Evolutionary conservation across 2,113 vertebrate species (phyloP), one percentile per base, ranked within the genome.

Genomic region (Procavia capensis): DNA sequence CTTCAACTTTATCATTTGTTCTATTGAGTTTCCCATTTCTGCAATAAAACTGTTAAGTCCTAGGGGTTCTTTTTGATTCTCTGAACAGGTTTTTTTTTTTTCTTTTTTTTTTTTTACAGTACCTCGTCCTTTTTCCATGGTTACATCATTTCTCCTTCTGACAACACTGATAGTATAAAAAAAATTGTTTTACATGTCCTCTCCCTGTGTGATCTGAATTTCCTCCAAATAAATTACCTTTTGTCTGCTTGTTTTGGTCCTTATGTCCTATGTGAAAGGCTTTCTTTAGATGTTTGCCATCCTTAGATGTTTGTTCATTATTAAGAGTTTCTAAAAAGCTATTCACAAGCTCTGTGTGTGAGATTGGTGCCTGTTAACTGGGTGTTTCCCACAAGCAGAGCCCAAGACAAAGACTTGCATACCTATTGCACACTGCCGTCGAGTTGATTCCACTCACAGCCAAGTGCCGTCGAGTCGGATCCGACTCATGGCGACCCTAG

Each of bases 21-120:
- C 27, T 45, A n/a, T 54, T 36, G 59, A 78, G 24, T n/a, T 76
- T 83, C 63, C 61, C 29, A 76, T 61, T 76, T 45, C 14, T 66
- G 59, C 17, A 6, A 61, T 39, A 70, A 34, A 57, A 45, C 47
- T 59, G 85, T 78, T 4, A 4, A 85, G 90, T 84, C 76, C 45
- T 31, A 63, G 31, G 41, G 39, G 41, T 31, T 85, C 54, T 76
- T 75, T 81, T 83, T 66, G n/a, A 3, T 82, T 66, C 39, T 70
- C 41, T 88, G 29, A 81, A 74, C 25, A 57, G 31, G 82, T 95
- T 88, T 9, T 78, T 85, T 90, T 87, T 45, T 13, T 87, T 95
- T 88, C 13, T 78, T 85, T 90, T 87, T 95, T 88, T 9, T 78
- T 85, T 90, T 87, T 45, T 13, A 34, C 29, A 29, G 24, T 24